Evolutionary conservation across 1,140 invertebrate species (phyloP), one percentile per base, ranked within the genome.

Genomic region (Magallana gigas): DNA sequence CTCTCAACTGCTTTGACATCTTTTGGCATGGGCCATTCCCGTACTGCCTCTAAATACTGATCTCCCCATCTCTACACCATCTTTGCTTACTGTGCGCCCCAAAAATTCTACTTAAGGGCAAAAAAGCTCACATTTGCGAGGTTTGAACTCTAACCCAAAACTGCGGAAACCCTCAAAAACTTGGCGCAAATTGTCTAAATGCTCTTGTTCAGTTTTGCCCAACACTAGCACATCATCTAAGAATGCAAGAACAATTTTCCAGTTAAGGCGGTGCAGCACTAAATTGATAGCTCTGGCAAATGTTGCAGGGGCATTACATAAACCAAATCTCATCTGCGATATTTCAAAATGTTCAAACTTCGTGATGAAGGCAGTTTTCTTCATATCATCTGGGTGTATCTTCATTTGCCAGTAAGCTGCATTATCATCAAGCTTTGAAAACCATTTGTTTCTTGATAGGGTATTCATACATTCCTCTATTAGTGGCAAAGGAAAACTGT

Each of bases 141-240:
- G 85, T 57, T 87, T 87, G 16, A 87, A n/a, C 57, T 83, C 64
- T 5, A 83, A 2, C 36, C 36, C 58, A 58, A 83, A 64, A 83
- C 29, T 62, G 12, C 62, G 12, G 62, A 62, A 62, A 62, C 60
- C 8, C 60, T 62, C 60, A 62, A 62, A 62, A 12, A 62, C 60
- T 14, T 6, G 60, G 11, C n/a, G 11, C 11, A 62, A 5, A 62
- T 12, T 68, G 11, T 62, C 4, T 5, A 62, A n/a, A 62, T 62
- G 60, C 8, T 62, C 12, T 62, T 9, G 59, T 60, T 16, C 59
- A 60, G 60, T 16, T 16, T 16, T 62, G 60, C 36, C 36, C 5
- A 36, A 5, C 36, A 36, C 36, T 36, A 36, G 5, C 36, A 36
- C 36, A 36, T 36, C 5, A 36, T 36, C 36, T 5, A 36, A 36